phyloP scores from a whole-genome alignment of 2,113 vertebrate species.

The Lipophrys pholis region DNA sequence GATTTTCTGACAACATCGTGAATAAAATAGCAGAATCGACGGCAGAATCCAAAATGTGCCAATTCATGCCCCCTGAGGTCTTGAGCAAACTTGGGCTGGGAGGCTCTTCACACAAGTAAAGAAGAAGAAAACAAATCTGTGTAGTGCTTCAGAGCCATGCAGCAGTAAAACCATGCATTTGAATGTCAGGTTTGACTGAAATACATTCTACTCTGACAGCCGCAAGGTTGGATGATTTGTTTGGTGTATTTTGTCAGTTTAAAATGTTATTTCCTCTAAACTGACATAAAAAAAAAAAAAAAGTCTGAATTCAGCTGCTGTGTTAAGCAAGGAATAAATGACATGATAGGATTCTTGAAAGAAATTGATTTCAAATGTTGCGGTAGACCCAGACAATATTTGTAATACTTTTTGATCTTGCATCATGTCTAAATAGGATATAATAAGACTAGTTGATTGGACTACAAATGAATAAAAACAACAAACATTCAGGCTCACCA shows the following conservation, averaged over 20 bases:
- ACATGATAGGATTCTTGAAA: too few species aligned
- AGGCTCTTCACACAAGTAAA: slow-evolving; percentile 40
- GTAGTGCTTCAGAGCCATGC: slow-evolving; percentile 26
- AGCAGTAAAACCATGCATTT: slow-evolving; percentile 9
- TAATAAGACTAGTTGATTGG: too few species aligned
- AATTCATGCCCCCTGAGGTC: slow-evolving; percentile 48
- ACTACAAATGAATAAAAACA: too few species aligned
- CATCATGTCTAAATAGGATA: too few species aligned
- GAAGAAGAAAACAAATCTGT: slow-evolving; percentile 32
- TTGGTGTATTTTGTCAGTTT: slow-evolving; percentile 8
- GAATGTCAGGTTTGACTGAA: slow-evolving; percentile 15
- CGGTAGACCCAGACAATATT: background rate
- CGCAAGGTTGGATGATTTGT: background rate
- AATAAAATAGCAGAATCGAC: slow-evolving; percentile 40
- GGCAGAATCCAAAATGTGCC: slow-evolving; percentile 52
- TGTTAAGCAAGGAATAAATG: too few species aligned
- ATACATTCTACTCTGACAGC: slow-evolving; percentile 12
- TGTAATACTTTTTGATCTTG: background rate
- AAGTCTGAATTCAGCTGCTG: too few species aligned
- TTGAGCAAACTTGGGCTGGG: slow-evolving; percentile 40
- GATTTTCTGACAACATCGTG: slow-evolving; percentile 51
- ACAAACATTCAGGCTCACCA: too few species aligned
- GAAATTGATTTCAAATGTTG: slow-evolving; percentile 8
- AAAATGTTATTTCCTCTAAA: background rate
- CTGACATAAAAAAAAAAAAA: background rate